These are phyloP conservation scores for Pelodiscus sinensis DNA, from an alignment of 2,113 vertebrate genomes.

Conservation along the genomic window DNA sequence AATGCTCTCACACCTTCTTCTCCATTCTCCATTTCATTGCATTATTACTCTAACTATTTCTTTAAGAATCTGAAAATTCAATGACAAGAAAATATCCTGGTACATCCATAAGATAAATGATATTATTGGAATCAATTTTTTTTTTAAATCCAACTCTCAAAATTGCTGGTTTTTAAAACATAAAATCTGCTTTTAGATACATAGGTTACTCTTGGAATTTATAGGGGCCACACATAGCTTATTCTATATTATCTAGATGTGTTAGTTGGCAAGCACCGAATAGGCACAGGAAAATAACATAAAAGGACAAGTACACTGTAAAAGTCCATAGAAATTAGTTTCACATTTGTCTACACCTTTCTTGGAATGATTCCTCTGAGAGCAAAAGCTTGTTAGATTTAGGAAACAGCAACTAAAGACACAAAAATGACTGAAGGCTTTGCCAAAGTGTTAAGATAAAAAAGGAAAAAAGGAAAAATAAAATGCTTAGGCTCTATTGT, in stretches of 20 bases:
- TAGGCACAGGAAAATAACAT: neutral
- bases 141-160: neutral
- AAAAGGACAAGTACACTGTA: neutral
- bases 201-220: neutral
- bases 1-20: neutral
- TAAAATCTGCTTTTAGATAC: neutral
- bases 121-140: neutral
- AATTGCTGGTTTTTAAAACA: neutral
- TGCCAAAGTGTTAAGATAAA: neutral
- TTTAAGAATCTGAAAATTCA: conserved; percentile 5
- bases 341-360: neutral
- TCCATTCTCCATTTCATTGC: neutral
- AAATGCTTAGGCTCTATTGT: neutral
- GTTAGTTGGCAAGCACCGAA: neutral
- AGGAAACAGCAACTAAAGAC: neutral
- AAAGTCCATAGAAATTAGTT: neutral
- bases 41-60: conserved; percentile 17
- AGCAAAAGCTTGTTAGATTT: neutral
- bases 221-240: neutral
- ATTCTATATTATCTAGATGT: neutral
- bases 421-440: neutral
- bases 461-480: neutral
- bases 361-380: neutral
- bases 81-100: neutral
- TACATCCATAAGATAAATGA: neutral